Evolutionary conservation across 1,140 invertebrate species (phyloP).

Genomic region (Drosophila subobscura): DNA sequence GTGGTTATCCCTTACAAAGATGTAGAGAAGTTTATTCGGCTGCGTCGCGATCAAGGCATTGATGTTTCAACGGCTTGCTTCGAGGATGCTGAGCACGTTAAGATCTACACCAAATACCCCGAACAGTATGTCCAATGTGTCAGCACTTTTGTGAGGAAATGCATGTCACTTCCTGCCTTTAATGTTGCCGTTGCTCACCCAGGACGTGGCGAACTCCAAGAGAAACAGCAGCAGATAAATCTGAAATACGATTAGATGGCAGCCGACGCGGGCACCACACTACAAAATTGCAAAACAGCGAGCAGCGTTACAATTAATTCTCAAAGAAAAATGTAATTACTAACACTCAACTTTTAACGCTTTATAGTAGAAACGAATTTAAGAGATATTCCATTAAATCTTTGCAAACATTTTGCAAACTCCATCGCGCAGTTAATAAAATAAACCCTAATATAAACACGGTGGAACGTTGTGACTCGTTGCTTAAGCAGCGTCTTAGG

Average conservation of each 20-base stretch:
- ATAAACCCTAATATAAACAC: too few species aligned
- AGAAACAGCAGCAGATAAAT: slow-evolving; percentile 24
- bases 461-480: too few species aligned
- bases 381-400: slow-evolving; percentile 13
- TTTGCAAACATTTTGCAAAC: slow-evolving; percentile 36
- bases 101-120: slow-evolving; percentile 87
- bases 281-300: slow-evolving; percentile 22
- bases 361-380: slow-evolving; percentile 67
- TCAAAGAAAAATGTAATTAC: slow-evolving; percentile 24
- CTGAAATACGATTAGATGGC: slow-evolving; percentile 58
- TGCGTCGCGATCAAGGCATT: slow-evolving; percentile 86
- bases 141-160: slow-evolving; percentile 86
- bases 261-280: slow-evolving; percentile 7
- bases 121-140: slow-evolving; percentile 87
- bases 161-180: slow-evolving; percentile 75
- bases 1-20: slow-evolving; percentile 86
- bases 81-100: slow-evolving; percentile 88
- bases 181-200: slow-evolving; percentile 8
- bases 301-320: slow-evolving; percentile 20
- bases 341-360: slow-evolving; percentile 41
- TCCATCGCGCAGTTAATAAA: too few species aligned
- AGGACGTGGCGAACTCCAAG: not conserved
- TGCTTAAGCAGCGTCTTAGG: too few species aligned
- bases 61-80: slow-evolving; percentile 86
- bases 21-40: slow-evolving; percentile 86